These are phyloP conservation scores for Torymus tubicola DNA, from an alignment of 2,888 invertebrate species.

Conservation along the genomic window DNA sequence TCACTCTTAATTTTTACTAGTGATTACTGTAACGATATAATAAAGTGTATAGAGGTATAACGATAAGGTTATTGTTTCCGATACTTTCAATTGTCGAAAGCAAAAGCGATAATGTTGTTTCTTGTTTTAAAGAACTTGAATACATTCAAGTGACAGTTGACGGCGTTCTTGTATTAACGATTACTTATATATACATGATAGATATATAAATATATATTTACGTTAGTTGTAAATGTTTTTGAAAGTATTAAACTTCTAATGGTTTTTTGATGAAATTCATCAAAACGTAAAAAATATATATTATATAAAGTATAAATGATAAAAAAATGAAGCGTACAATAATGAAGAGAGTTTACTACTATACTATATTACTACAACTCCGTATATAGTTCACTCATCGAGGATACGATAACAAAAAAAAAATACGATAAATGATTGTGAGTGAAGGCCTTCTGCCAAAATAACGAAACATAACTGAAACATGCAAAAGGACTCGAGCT, in stretches of 20 bases:
- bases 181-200: slow-evolving; percentile 22
- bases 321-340: slow-evolving; percentile 39
- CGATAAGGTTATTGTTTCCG: slow-evolving; percentile 33
- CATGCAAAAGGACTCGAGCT: slow-evolving; percentile 47
- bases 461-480: slow-evolving; percentile 53
- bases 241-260: slow-evolving; percentile 52
- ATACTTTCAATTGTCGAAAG: slow-evolving; percentile 33
- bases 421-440: neutral
- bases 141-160: slow-evolving; percentile 14
- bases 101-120: slow-evolving; percentile 16
- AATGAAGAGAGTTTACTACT: slow-evolving; percentile 49
- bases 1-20: slow-evolving; percentile 45
- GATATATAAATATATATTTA: slow-evolving; percentile 29
- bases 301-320: slow-evolving; percentile 28
- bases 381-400: slow-evolving; percentile 41
- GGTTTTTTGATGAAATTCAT: slow-evolving; percentile 50
- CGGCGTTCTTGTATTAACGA: slow-evolving; percentile 32
- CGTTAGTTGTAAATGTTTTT: slow-evolving; percentile 54
- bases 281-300: slow-evolving; percentile 38
- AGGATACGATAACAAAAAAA: slow-evolving; percentile 7
- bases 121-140: slow-evolving; percentile 49
- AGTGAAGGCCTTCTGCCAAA: slow-evolving; percentile 51
- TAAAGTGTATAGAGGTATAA: slow-evolving; percentile 12
- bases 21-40: slow-evolving; percentile 31
- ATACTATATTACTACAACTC: slow-evolving; percentile 30